phyloP scores from a whole-genome alignment of 1,140 invertebrate species.

The Antheraea mylitta region DNA sequence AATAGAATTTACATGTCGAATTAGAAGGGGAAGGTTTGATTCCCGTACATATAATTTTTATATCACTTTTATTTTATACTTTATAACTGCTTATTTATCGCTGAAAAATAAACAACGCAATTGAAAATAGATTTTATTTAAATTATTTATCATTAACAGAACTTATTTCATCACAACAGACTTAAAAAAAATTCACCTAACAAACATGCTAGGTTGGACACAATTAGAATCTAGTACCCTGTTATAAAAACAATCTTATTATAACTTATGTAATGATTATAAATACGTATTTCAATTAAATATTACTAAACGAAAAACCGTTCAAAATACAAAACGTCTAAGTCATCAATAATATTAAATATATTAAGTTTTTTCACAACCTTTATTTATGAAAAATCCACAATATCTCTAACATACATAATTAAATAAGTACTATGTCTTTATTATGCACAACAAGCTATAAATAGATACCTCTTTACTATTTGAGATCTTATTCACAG shows the following conservation, averaged over 20 bases:
- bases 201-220: background rate
- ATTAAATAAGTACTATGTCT: slow-evolving; percentile 12
- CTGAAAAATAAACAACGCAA: background rate
- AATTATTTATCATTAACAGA: background rate
- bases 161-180: background rate
- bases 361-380: slow-evolving; percentile 19
- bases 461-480: slow-evolving; percentile 24
- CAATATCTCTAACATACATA: background rate
- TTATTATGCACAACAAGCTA: slow-evolving; percentile 14
- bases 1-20: too few species aligned
- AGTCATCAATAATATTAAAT: background rate
- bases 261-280: background rate
- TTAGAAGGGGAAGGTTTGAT: too few species aligned
- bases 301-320: background rate
- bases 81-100: background rate
- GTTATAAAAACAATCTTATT: slow-evolving; percentile 16
- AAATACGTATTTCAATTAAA: background rate
- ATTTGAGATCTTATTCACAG: slow-evolving; percentile 65
- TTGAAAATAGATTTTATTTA: background rate
- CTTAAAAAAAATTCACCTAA: background rate
- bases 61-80: too few species aligned
- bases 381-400: slow-evolving; percentile 14
- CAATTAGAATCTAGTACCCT: slow-evolving; percentile 26
- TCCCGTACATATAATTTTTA: too few species aligned
- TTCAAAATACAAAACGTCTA: background rate